phyloP scores from a whole-genome alignment of 2,113 vertebrate species.

The Pimephales promelas region DNA sequence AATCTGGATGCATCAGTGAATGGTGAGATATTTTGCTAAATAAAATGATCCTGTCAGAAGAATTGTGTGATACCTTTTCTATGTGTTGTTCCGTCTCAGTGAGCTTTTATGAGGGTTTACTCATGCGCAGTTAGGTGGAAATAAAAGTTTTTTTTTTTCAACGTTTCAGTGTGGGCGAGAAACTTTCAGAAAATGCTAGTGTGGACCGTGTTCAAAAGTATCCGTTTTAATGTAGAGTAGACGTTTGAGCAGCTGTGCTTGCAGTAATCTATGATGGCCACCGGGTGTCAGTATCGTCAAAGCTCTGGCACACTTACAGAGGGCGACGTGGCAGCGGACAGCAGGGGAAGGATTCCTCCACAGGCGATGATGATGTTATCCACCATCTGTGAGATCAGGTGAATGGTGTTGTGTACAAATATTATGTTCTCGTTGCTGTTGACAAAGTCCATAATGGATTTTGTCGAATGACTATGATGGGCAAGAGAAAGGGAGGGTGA shows the following conservation, averaged over 20 bases:
- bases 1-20: too few species aligned
- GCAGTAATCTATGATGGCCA: constrained; percentile 50
- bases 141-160: too few species aligned
- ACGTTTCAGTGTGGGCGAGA: too few species aligned
- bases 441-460: constrained; percentile 91
- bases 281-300: constrained; percentile 67
- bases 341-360: constrained; percentile 91
- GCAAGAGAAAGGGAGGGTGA: constrained; percentile 16
- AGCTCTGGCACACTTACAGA: constrained; percentile 82
- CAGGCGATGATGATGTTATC: constrained; percentile 93
- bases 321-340: constrained; percentile 96
- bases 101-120: too few species aligned
- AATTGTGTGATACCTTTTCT: too few species aligned
- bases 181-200: too few species aligned
- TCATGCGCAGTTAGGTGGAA: too few species aligned
- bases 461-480: constrained; percentile 83
- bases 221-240: too few species aligned
- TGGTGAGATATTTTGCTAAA: too few species aligned
- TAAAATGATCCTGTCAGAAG: too few species aligned
- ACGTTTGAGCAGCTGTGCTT: neutral
- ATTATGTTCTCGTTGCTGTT: constrained; percentile 94
- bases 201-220: too few species aligned
- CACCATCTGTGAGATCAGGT: constrained; percentile 93
- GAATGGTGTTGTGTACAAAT: constrained; percentile 92
- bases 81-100: too few species aligned